Conservation (phyloP, 1,140 invertebrate species). For the Brevipalpus yothersi region DNA sequence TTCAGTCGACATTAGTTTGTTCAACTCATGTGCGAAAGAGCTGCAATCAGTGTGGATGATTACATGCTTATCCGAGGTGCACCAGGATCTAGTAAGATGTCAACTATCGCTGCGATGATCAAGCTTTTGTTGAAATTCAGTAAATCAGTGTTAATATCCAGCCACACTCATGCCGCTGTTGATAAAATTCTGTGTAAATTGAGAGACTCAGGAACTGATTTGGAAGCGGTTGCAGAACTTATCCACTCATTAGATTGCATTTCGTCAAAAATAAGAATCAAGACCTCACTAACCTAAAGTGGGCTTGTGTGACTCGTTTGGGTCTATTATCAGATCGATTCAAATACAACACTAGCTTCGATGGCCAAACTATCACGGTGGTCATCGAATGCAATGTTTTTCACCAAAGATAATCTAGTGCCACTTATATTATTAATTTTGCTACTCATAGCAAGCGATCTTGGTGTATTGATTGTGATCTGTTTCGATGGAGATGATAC, state of each 20-base stretch:
- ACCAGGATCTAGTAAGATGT: slow-evolving; percentile 84
- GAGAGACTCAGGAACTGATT: slow-evolving; percentile 29
- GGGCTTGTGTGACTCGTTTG: slow-evolving; percentile 69
- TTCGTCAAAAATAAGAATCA: slow-evolving; percentile 22
- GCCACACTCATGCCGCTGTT: slow-evolving; percentile 76
- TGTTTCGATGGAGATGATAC: no score
- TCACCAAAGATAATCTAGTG: no score
- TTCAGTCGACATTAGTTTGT: not conserved
- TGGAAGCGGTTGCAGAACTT: slow-evolving; percentile 31
- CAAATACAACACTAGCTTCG: no score
- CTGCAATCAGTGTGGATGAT: slow-evolving; percentile 25
- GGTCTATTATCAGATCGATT: slow-evolving; percentile 29
- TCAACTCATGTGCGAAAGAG: not conserved
- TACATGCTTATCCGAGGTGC: slow-evolving; percentile 71
- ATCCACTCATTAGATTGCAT: slow-evolving; percentile 26
- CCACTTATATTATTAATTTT: no score
- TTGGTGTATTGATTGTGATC: no score
- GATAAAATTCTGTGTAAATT: slow-evolving; percentile 68
- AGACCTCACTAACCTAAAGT: slow-evolving; percentile 28
- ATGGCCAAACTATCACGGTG: no score
- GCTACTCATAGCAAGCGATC: no score
- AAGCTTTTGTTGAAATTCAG: slow-evolving; percentile 40
- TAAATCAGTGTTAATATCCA: slow-evolving; percentile 56
- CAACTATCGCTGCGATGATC: slow-evolving; percentile 58
- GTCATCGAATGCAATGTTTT: no score